phyloP scores from a whole-genome alignment of 2,113 vertebrate genomes.

The Propithecus coquereli region DNA sequence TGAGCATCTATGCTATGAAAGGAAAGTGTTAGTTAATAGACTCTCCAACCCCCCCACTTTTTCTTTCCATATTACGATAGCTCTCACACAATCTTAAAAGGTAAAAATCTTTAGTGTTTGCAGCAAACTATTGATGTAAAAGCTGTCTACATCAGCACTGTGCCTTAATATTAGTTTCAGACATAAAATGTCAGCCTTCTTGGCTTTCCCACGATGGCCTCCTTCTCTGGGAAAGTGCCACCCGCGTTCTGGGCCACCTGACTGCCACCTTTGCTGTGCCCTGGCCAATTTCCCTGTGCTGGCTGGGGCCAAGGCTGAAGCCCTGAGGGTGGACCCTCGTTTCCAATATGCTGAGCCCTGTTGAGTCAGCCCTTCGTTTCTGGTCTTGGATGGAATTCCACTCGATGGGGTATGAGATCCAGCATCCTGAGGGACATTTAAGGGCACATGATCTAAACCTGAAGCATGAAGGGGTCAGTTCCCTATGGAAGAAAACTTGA shows the following conservation, averaged over 20 bases:
- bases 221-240: background rate
- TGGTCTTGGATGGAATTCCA: background rate
- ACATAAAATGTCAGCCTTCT: background rate
- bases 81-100: background rate
- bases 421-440: too few relatives aligned
- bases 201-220: background rate
- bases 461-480: background rate
- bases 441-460: background rate
- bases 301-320: background rate
- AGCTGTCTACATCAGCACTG: background rate
- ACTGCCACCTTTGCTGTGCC: background rate
- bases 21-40: background rate
- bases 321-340: background rate
- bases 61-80: background rate
- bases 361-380: background rate
- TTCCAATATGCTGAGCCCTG: background rate
- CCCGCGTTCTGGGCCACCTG: background rate
- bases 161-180: background rate
- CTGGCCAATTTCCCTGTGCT: background rate
- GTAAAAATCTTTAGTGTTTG: background rate
- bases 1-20: background rate
- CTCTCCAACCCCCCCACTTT: background rate
- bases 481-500: background rate
- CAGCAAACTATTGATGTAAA: background rate
- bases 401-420: fast-evolving